A percentile compares a stretch with the other conserved stretches of the same genome.
Conservation (phyloP, 2,113 vertebrate species). For the Fukomys damarensis region DNA sequence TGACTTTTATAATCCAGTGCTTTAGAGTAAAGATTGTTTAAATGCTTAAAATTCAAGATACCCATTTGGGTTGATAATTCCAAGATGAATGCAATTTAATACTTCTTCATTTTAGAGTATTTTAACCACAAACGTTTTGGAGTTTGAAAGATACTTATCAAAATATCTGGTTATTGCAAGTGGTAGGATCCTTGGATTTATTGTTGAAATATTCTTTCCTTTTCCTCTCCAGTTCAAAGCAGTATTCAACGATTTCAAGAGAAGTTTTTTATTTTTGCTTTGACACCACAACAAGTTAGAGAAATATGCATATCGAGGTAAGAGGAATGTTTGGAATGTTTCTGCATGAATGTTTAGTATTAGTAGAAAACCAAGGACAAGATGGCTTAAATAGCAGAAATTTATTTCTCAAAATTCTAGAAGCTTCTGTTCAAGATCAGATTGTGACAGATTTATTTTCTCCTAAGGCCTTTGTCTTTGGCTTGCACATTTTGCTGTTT, state of each 20-base stretch:
- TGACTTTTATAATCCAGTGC: not conserved
- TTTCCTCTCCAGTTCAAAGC: slow-evolving; percentile 89
- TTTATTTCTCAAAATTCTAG: not conserved
- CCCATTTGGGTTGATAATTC: slow-evolving; percentile 3
- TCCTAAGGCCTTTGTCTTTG: not conserved
- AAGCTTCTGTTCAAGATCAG: not conserved
- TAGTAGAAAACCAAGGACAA: not conserved
- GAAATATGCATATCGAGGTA: slow-evolving; percentile 99
- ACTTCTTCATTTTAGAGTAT: slow-evolving; percentile 22
- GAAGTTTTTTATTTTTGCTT: slow-evolving; percentile 98
- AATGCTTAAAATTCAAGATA: slow-evolving; percentile 6
- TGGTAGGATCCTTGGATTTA: slow-evolving; percentile 40
- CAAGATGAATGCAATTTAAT: not conserved
- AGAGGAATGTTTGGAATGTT: slow-evolving; percentile 60
- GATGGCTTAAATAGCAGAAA: not conserved
- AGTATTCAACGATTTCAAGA: slow-evolving; percentile 96
- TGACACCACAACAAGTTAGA: slow-evolving; percentile 98
- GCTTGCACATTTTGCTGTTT: not conserved
- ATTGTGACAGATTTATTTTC: not conserved
- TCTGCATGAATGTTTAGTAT: not conserved
- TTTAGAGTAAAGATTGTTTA: slow-evolving; percentile 37
- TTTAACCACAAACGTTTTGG: slow-evolving; percentile 33
- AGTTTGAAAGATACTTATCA: not conserved
- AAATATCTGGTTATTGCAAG: slow-evolving; percentile 21
- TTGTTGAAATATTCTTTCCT: slow-evolving; percentile 53